Conservation (phyloP, 2,888 invertebrate genomes). For the Lithophane leautieri region DNA sequence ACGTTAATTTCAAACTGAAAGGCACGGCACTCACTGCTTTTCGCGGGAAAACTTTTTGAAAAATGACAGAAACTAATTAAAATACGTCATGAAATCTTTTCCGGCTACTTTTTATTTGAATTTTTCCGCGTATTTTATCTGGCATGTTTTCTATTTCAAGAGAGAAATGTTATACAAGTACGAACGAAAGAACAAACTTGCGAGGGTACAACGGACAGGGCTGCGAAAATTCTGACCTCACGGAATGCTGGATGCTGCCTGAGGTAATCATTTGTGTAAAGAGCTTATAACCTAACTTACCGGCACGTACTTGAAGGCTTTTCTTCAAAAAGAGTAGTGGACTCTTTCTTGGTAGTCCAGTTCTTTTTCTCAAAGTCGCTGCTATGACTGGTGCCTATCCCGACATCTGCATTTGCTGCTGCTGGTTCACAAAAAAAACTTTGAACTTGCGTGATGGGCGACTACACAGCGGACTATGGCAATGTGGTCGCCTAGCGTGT, state of each 20-base stretch:
- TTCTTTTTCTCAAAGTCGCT: not conserved
- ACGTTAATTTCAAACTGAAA: not conserved
- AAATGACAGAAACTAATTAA: not conserved
- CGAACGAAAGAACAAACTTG: constrained; percentile 79
- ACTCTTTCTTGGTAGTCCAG: too few species aligned
- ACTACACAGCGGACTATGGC: not conserved
- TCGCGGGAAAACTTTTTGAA: not conserved
- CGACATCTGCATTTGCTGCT: not conserved
- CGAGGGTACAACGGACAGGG: constrained; percentile 82
- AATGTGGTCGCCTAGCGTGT: too few species aligned
- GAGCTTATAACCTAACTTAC: not conserved
- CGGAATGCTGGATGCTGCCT: constrained; percentile 91
- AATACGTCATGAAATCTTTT: not conserved
- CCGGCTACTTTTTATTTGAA: not conserved
- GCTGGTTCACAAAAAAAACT: not conserved
- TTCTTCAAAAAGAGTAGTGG: not conserved
- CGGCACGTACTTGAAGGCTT: too few species aligned
- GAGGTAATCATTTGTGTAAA: constrained; percentile 78
- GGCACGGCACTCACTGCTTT: not conserved
- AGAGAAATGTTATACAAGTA: constrained; percentile 85
- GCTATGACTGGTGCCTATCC: not conserved
- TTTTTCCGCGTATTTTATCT: constrained; percentile 16
- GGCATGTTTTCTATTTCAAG: constrained; percentile 72
- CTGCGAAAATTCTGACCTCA: constrained; percentile 85
- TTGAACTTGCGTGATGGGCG: not conserved